These are phyloP conservation scores for Polia nebulosa DNA, from an alignment of 2,888 invertebrate species.

Conservation along the genomic window DNA sequence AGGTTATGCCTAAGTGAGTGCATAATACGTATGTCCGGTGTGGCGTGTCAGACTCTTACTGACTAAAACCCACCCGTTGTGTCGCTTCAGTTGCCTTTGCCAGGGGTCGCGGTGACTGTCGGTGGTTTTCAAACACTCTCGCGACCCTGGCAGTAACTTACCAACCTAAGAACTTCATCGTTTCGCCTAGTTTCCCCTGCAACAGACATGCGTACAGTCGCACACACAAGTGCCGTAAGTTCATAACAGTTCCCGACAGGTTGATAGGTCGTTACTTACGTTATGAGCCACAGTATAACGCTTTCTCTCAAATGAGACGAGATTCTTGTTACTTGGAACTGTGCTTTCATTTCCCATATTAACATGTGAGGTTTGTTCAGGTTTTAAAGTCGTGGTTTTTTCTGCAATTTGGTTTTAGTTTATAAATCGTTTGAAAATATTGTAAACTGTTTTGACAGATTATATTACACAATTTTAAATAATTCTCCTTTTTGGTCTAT, in stretches of 20 bases:
- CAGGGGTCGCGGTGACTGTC: too few species aligned
- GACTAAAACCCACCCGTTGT: too few species aligned
- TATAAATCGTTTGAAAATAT: too few species aligned
- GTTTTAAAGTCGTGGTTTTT: neutral
- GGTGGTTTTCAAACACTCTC: too few species aligned
- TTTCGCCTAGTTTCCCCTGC: conserved; percentile 41
- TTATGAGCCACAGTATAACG: conserved; percentile 29
- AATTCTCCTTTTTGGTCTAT: too few species aligned
- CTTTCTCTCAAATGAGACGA: conserved; percentile 45
- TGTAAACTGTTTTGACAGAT: too few species aligned
- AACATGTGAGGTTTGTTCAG: neutral
- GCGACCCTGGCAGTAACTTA: too few species aligned
- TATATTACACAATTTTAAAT: too few species aligned
- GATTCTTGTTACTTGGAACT: conserved; percentile 34
- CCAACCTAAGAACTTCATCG: neutral
- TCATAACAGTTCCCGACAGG: conserved; percentile 55
- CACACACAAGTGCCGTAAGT: conserved; percentile 50
- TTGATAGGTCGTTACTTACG: conserved; percentile 46
- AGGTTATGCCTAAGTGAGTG: too few species aligned
- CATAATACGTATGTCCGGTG: too few species aligned
- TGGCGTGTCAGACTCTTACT: too few species aligned
- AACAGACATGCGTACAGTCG: conserved; percentile 35
- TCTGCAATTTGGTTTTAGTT: neutral
- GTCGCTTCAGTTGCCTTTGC: too few species aligned
- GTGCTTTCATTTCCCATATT: conserved; percentile 46